These are phyloP conservation scores for Drosophila asahinai DNA, from an alignment of 1,140 invertebrate genomes.

Conservation along the genomic window DNA sequence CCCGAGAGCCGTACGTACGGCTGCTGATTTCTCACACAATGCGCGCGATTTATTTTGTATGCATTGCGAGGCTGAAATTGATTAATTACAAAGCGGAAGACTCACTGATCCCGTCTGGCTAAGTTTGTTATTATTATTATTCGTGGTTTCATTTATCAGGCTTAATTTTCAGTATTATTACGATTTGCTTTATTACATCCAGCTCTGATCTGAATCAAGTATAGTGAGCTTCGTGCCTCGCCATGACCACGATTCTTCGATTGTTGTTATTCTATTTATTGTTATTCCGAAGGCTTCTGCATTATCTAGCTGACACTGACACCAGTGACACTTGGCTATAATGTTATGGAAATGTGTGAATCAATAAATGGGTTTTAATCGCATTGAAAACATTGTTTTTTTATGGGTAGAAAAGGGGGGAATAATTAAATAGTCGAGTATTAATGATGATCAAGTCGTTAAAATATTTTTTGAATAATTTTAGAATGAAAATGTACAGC, in stretches of 20 bases:
- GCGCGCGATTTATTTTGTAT: slow-evolving; percentile 76
- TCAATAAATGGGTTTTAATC: slow-evolving; percentile 9
- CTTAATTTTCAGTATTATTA: slow-evolving; percentile 58
- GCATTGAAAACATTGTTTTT: slow-evolving; percentile 1
- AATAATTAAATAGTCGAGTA: not conserved
- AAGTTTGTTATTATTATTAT: slow-evolving; percentile 27
- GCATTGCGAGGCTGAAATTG: slow-evolving; percentile 70
- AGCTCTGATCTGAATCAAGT: slow-evolving; percentile 11
- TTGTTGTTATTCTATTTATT: slow-evolving; percentile 50
- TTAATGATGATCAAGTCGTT: no score
- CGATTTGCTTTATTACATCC: slow-evolving; percentile 27
- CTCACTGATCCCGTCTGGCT: slow-evolving; percentile 24
- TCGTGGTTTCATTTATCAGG: slow-evolving; percentile 57
- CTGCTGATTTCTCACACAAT: slow-evolving; percentile 62
- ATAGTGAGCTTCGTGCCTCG: slow-evolving; percentile 25
- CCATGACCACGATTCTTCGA: slow-evolving; percentile 36
- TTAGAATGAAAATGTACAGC: no score
- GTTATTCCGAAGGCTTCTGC: slow-evolving; percentile 49
- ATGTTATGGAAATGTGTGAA: slow-evolving; percentile 18
- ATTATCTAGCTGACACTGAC: slow-evolving; percentile 46
- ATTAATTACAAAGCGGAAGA: slow-evolving; percentile 81
- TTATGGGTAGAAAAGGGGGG: not conserved
- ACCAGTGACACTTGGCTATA: slow-evolving; percentile 39
- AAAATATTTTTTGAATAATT: no score
- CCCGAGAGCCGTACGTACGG: slow-evolving; percentile 31